Conservation (phyloP, 2,888 invertebrate genomes). For the Vesta saturnalis region DNA sequence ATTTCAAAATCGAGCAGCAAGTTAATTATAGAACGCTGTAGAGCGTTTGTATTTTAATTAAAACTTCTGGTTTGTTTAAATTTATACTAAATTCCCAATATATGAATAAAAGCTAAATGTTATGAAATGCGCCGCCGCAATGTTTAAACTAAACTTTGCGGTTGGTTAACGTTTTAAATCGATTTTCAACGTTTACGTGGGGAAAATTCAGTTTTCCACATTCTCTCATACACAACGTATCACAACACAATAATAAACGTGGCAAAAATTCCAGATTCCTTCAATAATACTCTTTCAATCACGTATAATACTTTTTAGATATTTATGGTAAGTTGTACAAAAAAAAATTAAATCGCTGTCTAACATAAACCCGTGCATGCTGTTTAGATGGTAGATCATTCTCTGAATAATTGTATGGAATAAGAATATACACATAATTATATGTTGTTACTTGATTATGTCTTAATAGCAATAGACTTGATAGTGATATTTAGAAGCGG, state of each 20-base stretch:
- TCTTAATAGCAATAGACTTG: too few relatives aligned
- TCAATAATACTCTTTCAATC: background rate
- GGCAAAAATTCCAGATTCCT: too few relatives aligned
- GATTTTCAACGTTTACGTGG: slow-evolving; percentile 21
- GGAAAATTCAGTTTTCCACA: slow-evolving; percentile 23
- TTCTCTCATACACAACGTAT: slow-evolving; percentile 18
- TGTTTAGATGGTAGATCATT: too few relatives aligned
- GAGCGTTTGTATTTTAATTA: too few relatives aligned
- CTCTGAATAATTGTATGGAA: too few relatives aligned
- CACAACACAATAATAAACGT: slow-evolving; percentile 2
- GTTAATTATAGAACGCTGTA: too few relatives aligned
- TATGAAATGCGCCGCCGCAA: slow-evolving; percentile 26
- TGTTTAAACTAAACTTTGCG: slow-evolving; percentile 22
- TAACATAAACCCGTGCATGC: background rate
- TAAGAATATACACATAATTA: too few relatives aligned
- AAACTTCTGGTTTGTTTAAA: too few relatives aligned
- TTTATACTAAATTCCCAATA: background rate
- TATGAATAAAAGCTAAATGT: background rate
- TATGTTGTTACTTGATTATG: too few relatives aligned
- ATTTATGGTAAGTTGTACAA: background rate
- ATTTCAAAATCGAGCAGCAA: too few relatives aligned
- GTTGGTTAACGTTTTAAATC: slow-evolving; percentile 22
- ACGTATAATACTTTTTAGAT: background rate
- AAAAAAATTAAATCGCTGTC: background rate
- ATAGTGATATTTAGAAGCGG: too few relatives aligned